A percentile compares a stretch with the other conserved stretches of the same genome.
These are phyloP conservation scores for Neosalanx taihuensis DNA, from an alignment of 2,797 vertebrate genomes.

Conservation along the genomic window DNA sequence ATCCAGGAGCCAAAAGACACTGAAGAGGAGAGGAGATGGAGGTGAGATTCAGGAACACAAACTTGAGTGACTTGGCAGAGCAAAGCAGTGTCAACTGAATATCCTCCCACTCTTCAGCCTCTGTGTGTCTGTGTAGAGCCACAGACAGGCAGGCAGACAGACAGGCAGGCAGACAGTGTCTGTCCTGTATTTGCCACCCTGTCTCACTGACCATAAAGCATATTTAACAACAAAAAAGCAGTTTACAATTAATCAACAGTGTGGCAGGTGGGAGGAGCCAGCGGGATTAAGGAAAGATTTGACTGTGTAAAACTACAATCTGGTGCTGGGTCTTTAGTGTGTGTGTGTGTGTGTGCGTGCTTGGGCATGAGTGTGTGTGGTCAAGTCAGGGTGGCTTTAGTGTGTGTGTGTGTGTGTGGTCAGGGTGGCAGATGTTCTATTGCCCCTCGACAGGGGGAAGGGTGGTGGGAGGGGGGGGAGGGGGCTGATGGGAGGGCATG, in stretches of 20 bases:
- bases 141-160: conserved; percentile 13
- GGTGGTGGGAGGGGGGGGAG: neutral
- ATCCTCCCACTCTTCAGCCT: neutral
- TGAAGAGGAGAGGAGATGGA: too few relatives aligned
- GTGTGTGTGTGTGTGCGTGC: conserved; percentile 64
- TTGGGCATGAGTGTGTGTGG: too few relatives aligned
- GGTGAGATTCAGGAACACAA: too few relatives aligned
- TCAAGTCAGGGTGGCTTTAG: too few relatives aligned
- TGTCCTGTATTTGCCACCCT: conserved; percentile 28
- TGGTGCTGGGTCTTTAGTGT: conserved; percentile 62
- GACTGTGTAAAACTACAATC: conserved; percentile 65
- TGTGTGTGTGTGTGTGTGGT: too few relatives aligned
- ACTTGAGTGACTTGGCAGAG: too few relatives aligned
- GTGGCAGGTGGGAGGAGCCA: neutral
- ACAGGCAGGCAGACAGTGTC: conserved; percentile 10
- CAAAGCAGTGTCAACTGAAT: neutral
- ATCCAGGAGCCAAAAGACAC: too few relatives aligned
- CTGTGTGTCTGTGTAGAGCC: too few relatives aligned
- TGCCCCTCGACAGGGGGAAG: too few relatives aligned
- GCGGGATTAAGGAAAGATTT: conserved; percentile 71
- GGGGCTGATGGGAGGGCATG: too few relatives aligned
- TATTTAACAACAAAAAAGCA: conserved; percentile 63
- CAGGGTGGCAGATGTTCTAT: too few relatives aligned
- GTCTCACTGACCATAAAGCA: conserved; percentile 49
- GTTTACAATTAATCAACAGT: conserved; percentile 73